Percentiles rank a stretch among this genome's conserved stretches.
Evolutionary conservation across 1,140 invertebrate species (phyloP).

Genomic region (Aradophagus sp.): DNA sequence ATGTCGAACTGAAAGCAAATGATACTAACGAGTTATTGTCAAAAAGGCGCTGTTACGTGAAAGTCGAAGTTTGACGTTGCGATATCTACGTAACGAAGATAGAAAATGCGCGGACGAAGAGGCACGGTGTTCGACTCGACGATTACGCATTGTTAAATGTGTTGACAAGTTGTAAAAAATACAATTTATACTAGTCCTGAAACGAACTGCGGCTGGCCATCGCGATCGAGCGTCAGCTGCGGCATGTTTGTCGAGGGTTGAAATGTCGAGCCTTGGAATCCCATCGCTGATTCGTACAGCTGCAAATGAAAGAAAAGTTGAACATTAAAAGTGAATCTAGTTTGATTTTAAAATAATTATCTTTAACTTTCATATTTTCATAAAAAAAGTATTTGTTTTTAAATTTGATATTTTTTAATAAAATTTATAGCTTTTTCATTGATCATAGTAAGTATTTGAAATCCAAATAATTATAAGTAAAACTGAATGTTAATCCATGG

Average conservation of each 20-base stretch:
- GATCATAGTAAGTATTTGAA: too few species aligned
- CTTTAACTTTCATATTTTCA: too few species aligned
- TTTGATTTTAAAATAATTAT: too few species aligned
- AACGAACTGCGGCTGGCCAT: conserved; percentile 81
- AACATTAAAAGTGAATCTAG: not conserved
- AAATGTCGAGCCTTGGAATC: conserved; percentile 83
- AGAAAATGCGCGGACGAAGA: conserved; percentile 49
- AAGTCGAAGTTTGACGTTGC: conserved; percentile 40
- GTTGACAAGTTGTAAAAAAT: conserved; percentile 55
- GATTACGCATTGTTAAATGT: conserved; percentile 50
- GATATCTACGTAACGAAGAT: conserved; percentile 41
- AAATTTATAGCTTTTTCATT: too few species aligned
- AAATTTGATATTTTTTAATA: too few species aligned
- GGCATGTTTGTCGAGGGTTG: conserved; percentile 76
- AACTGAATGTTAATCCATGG: too few species aligned
- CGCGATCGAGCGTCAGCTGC: conserved; percentile 77
- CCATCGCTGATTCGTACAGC: conserved; percentile 80
- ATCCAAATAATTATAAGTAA: too few species aligned
- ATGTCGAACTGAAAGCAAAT: conserved; percentile 59
- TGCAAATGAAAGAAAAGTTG: conserved; percentile 65
- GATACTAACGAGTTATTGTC: conserved; percentile 69
- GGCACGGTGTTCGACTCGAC: conserved; percentile 45
- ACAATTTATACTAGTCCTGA: conserved; percentile 80
- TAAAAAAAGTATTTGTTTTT: too few species aligned
- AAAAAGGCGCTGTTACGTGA: conserved; percentile 65